A percentile compares a stretch with the other conserved stretches of the same genome.
phyloP scores from a whole-genome alignment of 1,140 invertebrate species.

The Physella acuta region DNA sequence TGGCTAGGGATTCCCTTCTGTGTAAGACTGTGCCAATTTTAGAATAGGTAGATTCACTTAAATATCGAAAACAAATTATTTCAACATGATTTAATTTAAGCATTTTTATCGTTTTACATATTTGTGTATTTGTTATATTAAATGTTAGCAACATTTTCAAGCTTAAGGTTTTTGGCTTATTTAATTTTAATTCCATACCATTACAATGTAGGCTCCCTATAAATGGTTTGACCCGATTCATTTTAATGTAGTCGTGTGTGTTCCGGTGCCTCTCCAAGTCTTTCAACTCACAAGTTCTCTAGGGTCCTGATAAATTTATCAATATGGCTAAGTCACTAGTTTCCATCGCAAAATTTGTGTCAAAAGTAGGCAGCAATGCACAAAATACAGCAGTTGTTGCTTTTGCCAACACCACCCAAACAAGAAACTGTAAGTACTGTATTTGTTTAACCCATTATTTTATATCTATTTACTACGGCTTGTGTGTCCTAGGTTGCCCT shows the following conservation, averaged over 20 bases:
- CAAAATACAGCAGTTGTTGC: slow-evolving; percentile 44
- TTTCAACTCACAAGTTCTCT: background rate
- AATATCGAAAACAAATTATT: no score
- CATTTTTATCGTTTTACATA: no score
- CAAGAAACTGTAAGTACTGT: slow-evolving; percentile 52
- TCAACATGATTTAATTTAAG: no score
- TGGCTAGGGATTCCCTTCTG: slow-evolving; percentile 14
- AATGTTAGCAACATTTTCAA: no score
- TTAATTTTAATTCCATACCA: no score
- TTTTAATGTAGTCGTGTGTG: background rate
- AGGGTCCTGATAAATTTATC: background rate
- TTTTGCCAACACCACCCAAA: slow-evolving; percentile 36
- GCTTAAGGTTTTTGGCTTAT: no score
- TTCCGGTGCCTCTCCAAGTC: background rate
- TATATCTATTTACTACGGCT: background rate
- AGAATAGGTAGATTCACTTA: background rate
- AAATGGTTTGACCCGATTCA: no score
- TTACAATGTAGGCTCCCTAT: no score
- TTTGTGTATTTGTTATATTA: no score
- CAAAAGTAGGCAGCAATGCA: slow-evolving; percentile 35
- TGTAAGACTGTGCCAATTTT: background rate
- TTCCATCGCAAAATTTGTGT: slow-evolving; percentile 41
- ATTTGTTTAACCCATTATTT: background rate
- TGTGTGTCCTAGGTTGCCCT: no score
- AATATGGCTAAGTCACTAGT: slow-evolving; percentile 50